Percentiles rank a stretch among this genome's conserved stretches.
These are phyloP conservation scores for Altica lythri DNA, from an alignment of 2,888 invertebrate species.

Conservation along the genomic window DNA sequence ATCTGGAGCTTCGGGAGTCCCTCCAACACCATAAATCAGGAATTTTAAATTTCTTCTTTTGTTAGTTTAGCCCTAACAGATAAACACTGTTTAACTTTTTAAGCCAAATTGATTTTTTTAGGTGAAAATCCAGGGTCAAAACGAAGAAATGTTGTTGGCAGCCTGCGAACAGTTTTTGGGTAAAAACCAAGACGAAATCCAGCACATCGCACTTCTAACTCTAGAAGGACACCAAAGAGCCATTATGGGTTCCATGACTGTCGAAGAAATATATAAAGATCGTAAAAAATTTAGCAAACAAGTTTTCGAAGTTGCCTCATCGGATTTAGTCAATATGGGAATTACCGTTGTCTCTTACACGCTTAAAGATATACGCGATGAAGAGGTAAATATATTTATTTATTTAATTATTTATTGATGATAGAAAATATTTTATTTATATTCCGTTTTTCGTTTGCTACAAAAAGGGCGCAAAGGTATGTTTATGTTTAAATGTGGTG, in stretches of 20 bases:
- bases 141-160: constrained; percentile 85
- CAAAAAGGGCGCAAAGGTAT: constrained; percentile 67
- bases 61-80: no score
- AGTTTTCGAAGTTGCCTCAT: constrained; percentile 93
- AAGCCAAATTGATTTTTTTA: no score
- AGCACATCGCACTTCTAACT: constrained; percentile 88
- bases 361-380: constrained; percentile 90
- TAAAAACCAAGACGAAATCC: constrained; percentile 85
- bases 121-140: constrained; percentile 89
- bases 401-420: constrained; percentile 9
- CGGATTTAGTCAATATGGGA: constrained; percentile 95
- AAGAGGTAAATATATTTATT: constrained; percentile 79
- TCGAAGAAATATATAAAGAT: constrained; percentile 95
- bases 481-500: constrained; percentile 51
- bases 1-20: no score
- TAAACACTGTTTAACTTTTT: no score
- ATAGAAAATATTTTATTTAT: constrained; percentile 36
- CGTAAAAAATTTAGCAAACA: constrained; percentile 94
- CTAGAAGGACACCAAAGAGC: constrained; percentile 91
- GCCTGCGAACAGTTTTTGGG: constrained; percentile 95
- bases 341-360: constrained; percentile 95
- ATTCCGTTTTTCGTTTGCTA: constrained; percentile 53
- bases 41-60: no score
- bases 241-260: constrained; percentile 97
- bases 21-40: no score